phyloP scores from a whole-genome alignment of 1,140 invertebrate genomes.

The Oedothorax gibbosus region DNA sequence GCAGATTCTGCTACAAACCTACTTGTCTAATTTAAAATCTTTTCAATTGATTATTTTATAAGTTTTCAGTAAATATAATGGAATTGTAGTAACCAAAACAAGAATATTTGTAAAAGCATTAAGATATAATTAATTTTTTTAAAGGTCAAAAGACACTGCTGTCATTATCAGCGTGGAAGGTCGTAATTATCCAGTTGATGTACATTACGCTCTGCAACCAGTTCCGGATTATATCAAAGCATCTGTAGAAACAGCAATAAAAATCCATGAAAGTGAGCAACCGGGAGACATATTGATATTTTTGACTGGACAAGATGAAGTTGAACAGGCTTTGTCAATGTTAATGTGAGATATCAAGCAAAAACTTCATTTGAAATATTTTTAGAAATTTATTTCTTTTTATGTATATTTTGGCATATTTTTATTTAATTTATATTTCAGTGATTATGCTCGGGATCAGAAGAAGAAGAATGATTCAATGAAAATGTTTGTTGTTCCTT shows the following conservation, averaged over 20 bases:
- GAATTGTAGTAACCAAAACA: too few species aligned
- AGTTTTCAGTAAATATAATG: too few species aligned
- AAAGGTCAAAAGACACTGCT: slow-evolving; percentile 76
- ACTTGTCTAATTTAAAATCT: too few species aligned
- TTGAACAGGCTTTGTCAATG: slow-evolving; percentile 78
- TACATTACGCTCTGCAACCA: slow-evolving; percentile 87
- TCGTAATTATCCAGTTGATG: slow-evolving; percentile 86
- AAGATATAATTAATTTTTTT: slow-evolving; percentile 62
- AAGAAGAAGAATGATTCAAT: slow-evolving; percentile 70
- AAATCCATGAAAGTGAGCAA: slow-evolving; percentile 86
- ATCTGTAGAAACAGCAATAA: slow-evolving; percentile 86
- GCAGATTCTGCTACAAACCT: too few species aligned
- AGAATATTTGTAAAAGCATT: neutral
- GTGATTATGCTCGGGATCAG: slow-evolving; percentile 63
- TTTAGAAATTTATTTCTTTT: neutral
- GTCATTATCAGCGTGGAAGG: slow-evolving; percentile 90
- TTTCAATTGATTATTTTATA: too few species aligned
- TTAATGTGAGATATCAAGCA: slow-evolving; percentile 68
- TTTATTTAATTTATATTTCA: slow-evolving; percentile 5
- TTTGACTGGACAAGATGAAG: slow-evolving; percentile 94
- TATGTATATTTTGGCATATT: neutral
- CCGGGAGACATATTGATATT: slow-evolving; percentile 93
- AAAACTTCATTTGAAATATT: neutral
- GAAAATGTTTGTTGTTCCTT: slow-evolving; percentile 84
- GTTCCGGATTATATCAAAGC: slow-evolving; percentile 91